Conservation (phyloP, 2,888 invertebrate species). For the Pristionchus maxplancki region DNA sequence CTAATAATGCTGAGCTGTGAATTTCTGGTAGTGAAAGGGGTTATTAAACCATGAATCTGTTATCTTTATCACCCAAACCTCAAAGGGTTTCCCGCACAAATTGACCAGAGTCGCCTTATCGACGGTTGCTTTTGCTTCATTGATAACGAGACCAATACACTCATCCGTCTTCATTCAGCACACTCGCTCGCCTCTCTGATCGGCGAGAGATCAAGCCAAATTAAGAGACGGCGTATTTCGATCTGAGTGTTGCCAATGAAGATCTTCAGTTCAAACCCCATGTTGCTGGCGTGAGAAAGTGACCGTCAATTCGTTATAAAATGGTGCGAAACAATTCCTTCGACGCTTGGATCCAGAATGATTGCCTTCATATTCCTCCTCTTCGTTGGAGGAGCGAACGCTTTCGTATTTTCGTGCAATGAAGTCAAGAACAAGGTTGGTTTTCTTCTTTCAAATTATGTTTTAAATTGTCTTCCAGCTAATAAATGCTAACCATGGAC, state of each 20-base stretch:
- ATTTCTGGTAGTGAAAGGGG: too few species aligned
- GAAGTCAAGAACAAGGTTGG: not conserved
- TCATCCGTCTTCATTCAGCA: not conserved
- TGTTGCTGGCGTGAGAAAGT: too few species aligned
- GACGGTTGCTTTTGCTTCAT: not conserved
- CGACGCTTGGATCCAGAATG: not conserved
- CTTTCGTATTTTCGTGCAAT: not conserved
- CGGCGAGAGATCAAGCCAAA: not conserved
- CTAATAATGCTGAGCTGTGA: too few species aligned
- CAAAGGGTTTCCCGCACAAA: not conserved
- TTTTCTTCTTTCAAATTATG: too few species aligned
- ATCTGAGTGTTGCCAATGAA: too few species aligned
- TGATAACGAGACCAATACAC: not conserved
- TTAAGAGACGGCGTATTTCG: too few species aligned
- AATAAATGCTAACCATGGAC: not conserved
- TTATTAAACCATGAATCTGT: too few species aligned
- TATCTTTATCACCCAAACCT: not conserved
- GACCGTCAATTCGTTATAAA: too few species aligned
- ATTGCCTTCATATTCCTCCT: not conserved
- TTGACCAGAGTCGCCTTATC: not conserved
- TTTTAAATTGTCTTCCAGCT: not conserved
- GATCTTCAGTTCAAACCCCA: too few species aligned
- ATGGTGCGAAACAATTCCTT: not conserved
- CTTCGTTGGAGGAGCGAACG: not conserved
- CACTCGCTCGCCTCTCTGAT: not conserved